These are phyloP conservation scores for Aplysia californica DNA, from an alignment of 1,140 invertebrate genomes.

Conservation along the genomic window DNA sequence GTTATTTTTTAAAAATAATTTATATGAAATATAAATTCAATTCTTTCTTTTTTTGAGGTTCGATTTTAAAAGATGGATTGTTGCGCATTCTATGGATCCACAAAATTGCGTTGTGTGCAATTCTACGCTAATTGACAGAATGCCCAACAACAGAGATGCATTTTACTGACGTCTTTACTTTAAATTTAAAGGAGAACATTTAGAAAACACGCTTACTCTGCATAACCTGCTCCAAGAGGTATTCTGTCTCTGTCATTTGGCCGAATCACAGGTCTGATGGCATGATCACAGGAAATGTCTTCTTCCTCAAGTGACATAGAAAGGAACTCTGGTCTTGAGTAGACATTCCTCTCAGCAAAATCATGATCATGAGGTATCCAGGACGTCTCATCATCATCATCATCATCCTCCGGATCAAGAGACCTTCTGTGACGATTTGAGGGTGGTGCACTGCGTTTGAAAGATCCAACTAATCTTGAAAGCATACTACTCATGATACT, in stretches of 20 bases:
- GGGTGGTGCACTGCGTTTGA: neutral
- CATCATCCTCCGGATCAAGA: neutral
- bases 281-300: neutral
- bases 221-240: conserved; percentile 18
- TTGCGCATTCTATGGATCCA: neutral
- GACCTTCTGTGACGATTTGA: neutral
- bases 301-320: conserved; percentile 3
- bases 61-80: too few species aligned
- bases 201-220: conserved; percentile 7
- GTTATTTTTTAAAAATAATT: too few species aligned
- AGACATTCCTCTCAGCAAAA: neutral
- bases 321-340: conserved; percentile 12
- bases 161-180: neutral
- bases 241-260: neutral
- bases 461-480: conserved; percentile 10
- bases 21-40: too few species aligned
- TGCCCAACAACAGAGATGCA: neutral
- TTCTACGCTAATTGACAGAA: neutral
- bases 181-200: neutral
- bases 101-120: neutral
- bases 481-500: too few species aligned
- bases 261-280: neutral
- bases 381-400: neutral
- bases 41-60: too few species aligned
- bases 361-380: neutral